Evolutionary conservation across 2,797 vertebrate genomes (phyloP).

Genomic region (Platalea minor): DNA sequence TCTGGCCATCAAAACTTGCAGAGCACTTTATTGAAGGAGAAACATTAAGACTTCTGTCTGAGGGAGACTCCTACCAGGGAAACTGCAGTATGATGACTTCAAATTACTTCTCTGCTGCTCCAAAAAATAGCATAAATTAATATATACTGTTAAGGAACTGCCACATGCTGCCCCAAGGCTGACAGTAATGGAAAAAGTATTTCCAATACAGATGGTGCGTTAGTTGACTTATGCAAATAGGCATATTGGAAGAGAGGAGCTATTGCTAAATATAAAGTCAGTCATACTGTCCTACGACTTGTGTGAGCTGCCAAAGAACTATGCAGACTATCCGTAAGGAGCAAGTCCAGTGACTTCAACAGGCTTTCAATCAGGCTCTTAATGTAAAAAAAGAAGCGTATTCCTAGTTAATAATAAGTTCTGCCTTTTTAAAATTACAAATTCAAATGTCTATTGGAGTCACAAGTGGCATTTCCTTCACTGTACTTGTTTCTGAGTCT

Average conservation of each 20-base stretch:
- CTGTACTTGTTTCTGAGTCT: not conserved
- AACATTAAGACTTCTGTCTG: not conserved
- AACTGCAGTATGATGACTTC: not conserved
- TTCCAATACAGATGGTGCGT: conserved; percentile 19
- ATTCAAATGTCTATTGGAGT: not conserved
- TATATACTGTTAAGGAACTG: not conserved
- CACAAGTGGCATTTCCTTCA: not conserved
- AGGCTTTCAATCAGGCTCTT: not conserved
- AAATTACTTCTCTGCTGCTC: not conserved
- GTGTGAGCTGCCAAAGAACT: not conserved
- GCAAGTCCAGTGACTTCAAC: not conserved
- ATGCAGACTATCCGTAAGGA: not conserved
- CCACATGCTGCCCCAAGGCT: not conserved
- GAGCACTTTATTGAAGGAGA: not conserved
- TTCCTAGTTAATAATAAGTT: not conserved
- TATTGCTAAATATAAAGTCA: conserved; percentile 38
- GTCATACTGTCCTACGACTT: not conserved
- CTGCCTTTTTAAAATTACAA: not conserved
- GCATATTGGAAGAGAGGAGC: conserved; percentile 15
- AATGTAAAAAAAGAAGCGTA: not conserved
- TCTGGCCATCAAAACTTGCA: not conserved
- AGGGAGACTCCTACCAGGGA: not conserved
- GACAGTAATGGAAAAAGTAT: conserved; percentile 8
- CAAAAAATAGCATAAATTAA: not conserved
- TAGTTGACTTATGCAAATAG: conserved; percentile 19